Evolutionary conservation across 37 sponge, comb jelly and placozoan genomes (phyloP), one percentile per base, ranked within the genome.

Genomic region (Chondrilla cf. caribensis): DNA sequence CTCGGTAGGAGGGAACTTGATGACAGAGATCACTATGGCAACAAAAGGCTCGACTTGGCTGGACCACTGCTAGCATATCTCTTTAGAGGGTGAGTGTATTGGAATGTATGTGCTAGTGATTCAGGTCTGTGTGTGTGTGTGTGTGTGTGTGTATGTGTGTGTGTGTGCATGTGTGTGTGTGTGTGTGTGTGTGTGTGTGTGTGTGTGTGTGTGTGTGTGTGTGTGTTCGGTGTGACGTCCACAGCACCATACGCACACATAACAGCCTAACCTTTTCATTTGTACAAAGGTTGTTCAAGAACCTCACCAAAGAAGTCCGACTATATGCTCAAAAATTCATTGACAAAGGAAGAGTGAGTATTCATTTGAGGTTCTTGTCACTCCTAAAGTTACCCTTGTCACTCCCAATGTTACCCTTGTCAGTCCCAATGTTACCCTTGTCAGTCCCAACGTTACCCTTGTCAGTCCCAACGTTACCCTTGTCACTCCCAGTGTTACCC

Each of bases 21-120:
- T 77, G 99, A 99, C 79, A 84, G 99, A 32, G 99, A 99, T 92
- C 99, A 99, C 87, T 99, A 94, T 87, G 99, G 99, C 35, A 99
- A 99, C 94, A 99, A 99, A 87, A 78, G 99, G 28, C 85, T 99
- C 54, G 99, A 99, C 64, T 85, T 99, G 44, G 99, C 99, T 68
- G 99, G 99, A 0, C 99, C 99, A 17, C 85, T 99, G 40, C 92
- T 99, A 58, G 96, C 92, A 38, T 94, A 91, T 80, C 84, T 99
- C 33, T 99, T 99, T 82, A 84, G 99, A 81, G 97, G 97, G 95
- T 94, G 67, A 54, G 4, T 15, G 58, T 79, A 36, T 5, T 33
- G 37, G 32, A 1, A 4, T 35, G 66, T 25, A 78, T 55, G 79
- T 57, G 79, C 28, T 78, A 21, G 6, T 75, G 28, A 4, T 64